These are phyloP conservation scores for Liodrosophila aerea DNA, from an alignment of 2,888 invertebrate species.

Conservation along the genomic window DNA sequence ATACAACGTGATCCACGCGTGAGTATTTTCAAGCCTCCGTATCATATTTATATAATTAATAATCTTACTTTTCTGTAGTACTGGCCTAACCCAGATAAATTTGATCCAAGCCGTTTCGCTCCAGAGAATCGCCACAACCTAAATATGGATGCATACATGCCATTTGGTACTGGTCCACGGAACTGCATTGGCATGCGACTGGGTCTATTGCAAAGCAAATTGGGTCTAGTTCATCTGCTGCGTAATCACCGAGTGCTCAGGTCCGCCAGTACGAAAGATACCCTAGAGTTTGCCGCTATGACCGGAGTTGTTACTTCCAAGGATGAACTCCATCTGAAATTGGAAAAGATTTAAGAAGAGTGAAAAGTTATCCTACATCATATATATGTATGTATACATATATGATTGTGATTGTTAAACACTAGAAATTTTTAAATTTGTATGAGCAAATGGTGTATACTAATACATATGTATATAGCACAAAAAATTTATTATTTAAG, in stretches of 20 bases:
- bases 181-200: conserved; percentile 78
- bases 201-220: conserved; percentile 66
- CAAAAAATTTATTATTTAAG: too few species aligned
- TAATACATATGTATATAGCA: too few species aligned
- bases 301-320: conserved; percentile 30
- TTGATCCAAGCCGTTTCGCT: conserved; percentile 72
- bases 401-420: too few species aligned
- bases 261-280: conserved; percentile 46
- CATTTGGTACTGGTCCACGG: conserved; percentile 74
- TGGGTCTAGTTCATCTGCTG: conserved; percentile 71
- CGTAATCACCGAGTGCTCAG: conserved; percentile 59
- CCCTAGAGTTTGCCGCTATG: conserved; percentile 42
- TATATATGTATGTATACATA: too few species aligned
- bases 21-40: background rate
- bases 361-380: too few species aligned
- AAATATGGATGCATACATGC: conserved; percentile 67
- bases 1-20: conserved; percentile 73
- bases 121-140: conserved; percentile 58
- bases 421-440: too few species aligned
- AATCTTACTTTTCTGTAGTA: conserved; percentile 37
- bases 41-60: background rate
- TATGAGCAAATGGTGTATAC: too few species aligned
- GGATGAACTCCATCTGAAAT: conserved; percentile 31
- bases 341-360: conserved; percentile 31
- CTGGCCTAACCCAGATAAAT: conserved; percentile 70